phyloP scores from a whole-genome alignment of 1,140 invertebrate genomes.

The Pseudomyrmex pallidus region DNA sequence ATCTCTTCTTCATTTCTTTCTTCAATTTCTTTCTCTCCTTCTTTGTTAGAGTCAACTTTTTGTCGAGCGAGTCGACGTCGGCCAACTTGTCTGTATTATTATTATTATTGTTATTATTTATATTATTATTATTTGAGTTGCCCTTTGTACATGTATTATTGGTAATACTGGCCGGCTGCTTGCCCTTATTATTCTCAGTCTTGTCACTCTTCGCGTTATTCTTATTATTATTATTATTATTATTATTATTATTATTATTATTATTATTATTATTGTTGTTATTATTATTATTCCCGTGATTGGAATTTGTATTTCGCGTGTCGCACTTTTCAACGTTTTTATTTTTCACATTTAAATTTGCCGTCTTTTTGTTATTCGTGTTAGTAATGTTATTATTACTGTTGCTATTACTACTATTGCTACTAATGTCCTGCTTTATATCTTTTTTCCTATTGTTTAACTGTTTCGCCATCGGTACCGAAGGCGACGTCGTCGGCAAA shows the following conservation, averaged over 20 bases:
- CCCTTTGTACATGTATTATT: constrained; percentile 44
- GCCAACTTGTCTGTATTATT: constrained; percentile 28
- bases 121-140: constrained; percentile 1
- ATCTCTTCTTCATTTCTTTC: constrained; percentile 77
- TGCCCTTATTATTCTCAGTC: constrained; percentile 57
- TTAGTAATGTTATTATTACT: constrained; percentile 66
- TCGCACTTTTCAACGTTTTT: constrained; percentile 50
- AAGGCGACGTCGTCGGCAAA: constrained; percentile 76
- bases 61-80: constrained; percentile 55
- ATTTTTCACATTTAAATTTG: constrained; percentile 66
- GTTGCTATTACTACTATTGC: constrained; percentile 63
- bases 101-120: no score
- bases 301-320: constrained; percentile 41
- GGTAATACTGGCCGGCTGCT: constrained; percentile 36
- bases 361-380: constrained; percentile 66
- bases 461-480: constrained; percentile 63
- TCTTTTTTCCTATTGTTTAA: constrained; percentile 75
- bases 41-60: constrained; percentile 81
- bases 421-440: constrained; percentile 72
- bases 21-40: constrained; percentile 82
- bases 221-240: constrained; percentile 56
- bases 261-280: constrained; percentile 46
- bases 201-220: constrained; percentile 63
- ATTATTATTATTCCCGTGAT: constrained; percentile 34
- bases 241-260: constrained; percentile 58